phyloP scores from a whole-genome alignment of 2,113 vertebrate species.

The Anas platyrhynchos region DNA sequence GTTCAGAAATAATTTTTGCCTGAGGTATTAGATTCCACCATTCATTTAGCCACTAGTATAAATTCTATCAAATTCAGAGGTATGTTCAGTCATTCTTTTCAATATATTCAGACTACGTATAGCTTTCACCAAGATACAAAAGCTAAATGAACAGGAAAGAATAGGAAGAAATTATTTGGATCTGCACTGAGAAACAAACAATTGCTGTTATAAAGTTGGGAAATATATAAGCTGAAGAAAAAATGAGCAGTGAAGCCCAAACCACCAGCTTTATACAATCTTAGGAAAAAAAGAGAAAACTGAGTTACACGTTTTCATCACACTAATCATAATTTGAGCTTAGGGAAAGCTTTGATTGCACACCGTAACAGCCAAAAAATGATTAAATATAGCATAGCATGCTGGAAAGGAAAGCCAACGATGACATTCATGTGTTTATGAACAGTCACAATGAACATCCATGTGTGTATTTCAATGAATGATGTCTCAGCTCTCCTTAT shows the following conservation, averaged over 20 bases:
- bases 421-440: not conserved
- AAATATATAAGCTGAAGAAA: not conserved
- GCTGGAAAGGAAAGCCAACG: not conserved
- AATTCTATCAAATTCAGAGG: not conserved
- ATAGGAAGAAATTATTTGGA: not conserved
- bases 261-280: not conserved
- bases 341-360: not conserved
- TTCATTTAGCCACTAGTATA: not conserved
- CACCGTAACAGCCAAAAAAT: not conserved
- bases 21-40: not conserved
- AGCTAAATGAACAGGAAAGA: not conserved
- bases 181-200: not conserved
- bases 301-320: not conserved
- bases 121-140: not conserved
- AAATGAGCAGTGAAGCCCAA: not conserved
- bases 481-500: not conserved
- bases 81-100: not conserved
- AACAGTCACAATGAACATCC: not conserved
- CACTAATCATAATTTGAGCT: not conserved
- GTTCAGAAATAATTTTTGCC: not conserved
- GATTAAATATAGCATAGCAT: not conserved
- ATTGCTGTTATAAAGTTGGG: not conserved
- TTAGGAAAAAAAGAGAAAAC: fast-evolving
- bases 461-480: not conserved
- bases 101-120: not conserved